Percentiles rank a stretch among this genome's conserved stretches.
phyloP scores from a whole-genome alignment of 1,140 invertebrate genomes.

The Phymastichus coffea region DNA sequence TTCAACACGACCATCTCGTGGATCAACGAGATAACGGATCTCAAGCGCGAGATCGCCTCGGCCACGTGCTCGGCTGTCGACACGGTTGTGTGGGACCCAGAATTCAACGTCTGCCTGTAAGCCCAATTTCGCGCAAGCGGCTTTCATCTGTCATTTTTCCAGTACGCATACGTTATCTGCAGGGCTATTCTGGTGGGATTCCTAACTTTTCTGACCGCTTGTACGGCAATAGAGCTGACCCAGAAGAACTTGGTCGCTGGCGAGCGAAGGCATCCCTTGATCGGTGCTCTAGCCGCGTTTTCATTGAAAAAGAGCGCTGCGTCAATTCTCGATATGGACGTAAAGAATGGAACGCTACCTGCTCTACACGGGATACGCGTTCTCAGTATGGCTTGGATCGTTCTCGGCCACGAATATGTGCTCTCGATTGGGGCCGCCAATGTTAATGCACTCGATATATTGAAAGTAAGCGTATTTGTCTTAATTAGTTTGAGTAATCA shows the following conservation, averaged over 20 bases:
- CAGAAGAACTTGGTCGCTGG: too few relatives aligned
- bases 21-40: not conserved
- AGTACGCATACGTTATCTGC: too few relatives aligned
- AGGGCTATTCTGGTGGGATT: too few relatives aligned
- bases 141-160: too few relatives aligned
- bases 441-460: not conserved
- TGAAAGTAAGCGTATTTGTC: constrained; percentile 1
- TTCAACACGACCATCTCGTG: not conserved
- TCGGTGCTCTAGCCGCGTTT: too few relatives aligned
- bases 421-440: not conserved
- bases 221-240: too few relatives aligned
- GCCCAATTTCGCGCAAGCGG: too few relatives aligned
- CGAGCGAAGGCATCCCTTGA: too few relatives aligned
- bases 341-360: constrained; percentile 2
- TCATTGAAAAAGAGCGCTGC: not conserved
- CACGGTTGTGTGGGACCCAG: not conserved
- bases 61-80: not conserved
- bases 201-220: too few relatives aligned
- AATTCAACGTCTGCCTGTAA: not conserved
- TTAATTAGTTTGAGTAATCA: too few relatives aligned
- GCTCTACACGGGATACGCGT: constrained; percentile 13
- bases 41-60: not conserved
- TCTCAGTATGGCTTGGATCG: constrained; percentile 15
- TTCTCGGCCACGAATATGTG: constrained; percentile 7
- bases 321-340: constrained; percentile 3